A percentile compares a stretch with the other conserved stretches of the same genome.
Evolutionary conservation across 2,797 vertebrate genomes (phyloP).

Genomic region (Vipera latastei): DNA sequence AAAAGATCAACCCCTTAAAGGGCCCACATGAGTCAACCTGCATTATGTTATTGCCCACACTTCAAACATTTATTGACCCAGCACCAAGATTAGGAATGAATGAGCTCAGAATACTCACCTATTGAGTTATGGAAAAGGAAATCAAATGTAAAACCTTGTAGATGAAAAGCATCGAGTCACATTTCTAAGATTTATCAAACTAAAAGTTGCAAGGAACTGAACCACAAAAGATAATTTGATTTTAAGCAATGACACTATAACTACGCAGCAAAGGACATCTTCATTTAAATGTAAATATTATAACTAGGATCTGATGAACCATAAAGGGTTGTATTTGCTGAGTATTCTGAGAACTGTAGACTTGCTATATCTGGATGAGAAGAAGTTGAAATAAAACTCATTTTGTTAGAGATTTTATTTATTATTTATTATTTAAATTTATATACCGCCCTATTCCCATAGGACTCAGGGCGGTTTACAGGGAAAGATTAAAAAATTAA

Average conservation of each 20-base stretch:
- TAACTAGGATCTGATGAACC: background rate
- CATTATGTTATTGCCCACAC: constrained; percentile 3
- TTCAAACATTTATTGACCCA: constrained; percentile 15
- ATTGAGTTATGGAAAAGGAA: constrained; percentile 17
- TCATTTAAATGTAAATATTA: background rate
- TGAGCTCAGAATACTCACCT: constrained; percentile 21
- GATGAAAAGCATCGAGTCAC: background rate
- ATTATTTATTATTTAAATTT: too few relatives aligned
- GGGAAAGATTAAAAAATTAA: too few relatives aligned
- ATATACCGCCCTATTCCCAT: too few relatives aligned
- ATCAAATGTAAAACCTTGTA: constrained; percentile 9
- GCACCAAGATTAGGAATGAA: constrained; percentile 7
- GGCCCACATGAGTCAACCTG: constrained; percentile 36
- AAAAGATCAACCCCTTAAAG: constrained; percentile 17
- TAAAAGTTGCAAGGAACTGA: constrained; percentile 3
- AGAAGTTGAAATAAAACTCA: background rate
- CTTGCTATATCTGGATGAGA: background rate
- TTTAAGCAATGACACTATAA: background rate
- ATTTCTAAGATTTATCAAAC: constrained; percentile 17
- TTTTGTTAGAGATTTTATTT: background rate
- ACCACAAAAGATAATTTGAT: background rate
- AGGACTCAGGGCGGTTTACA: too few relatives aligned
- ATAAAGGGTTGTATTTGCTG: background rate
- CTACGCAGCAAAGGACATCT: background rate
- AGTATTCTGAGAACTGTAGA: background rate